Percentiles rank a stretch among this genome's conserved stretches.
These are phyloP conservation scores for Urocyon cinereoargenteus DNA, from an alignment of 2,797 vertebrate species.

Conservation along the genomic window DNA sequence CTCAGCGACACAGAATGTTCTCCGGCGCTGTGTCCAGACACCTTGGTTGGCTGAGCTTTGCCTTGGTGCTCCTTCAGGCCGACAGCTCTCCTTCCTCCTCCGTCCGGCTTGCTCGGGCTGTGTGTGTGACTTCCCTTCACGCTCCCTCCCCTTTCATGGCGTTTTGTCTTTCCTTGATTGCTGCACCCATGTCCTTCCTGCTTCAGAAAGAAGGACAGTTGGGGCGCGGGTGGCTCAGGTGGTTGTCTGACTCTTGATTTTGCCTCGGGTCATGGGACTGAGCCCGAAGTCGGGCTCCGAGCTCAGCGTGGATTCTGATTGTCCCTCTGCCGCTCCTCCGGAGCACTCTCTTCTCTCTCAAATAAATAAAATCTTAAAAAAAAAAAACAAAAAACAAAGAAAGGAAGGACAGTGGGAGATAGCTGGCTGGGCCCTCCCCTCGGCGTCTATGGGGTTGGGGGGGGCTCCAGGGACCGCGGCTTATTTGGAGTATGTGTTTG, in stretches of 20 bases:
- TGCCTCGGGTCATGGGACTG: not conserved
- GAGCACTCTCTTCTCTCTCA: not conserved
- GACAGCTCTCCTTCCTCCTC: too few species aligned
- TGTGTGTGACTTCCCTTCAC: accelerated
- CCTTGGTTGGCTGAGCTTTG: not conserved
- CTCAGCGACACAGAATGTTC: accelerated
- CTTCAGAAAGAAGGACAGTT: not conserved
- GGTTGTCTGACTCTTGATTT: not conserved
- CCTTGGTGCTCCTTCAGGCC: not conserved
- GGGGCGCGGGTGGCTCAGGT: not conserved
- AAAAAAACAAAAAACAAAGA: not conserved
- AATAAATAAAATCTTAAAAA: not conserved
- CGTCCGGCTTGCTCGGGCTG: accelerated
- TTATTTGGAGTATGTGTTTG: too few species aligned
- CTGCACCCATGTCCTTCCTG: not conserved
- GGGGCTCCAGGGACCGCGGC: not conserved
- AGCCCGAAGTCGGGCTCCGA: not conserved
- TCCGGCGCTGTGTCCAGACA: accelerated
- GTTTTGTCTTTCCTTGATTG: not conserved
- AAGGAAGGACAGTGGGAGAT: accelerated
- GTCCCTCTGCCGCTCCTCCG: not conserved
- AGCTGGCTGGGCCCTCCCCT: not conserved
- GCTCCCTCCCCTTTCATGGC: accelerated
- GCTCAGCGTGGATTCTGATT: not conserved
- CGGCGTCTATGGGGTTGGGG: not conserved